A percentile compares a stretch with the other conserved stretches of the same genome.
Evolutionary conservation across 2,797 vertebrate species (phyloP).

Genomic region (Tapera naevia): DNA sequence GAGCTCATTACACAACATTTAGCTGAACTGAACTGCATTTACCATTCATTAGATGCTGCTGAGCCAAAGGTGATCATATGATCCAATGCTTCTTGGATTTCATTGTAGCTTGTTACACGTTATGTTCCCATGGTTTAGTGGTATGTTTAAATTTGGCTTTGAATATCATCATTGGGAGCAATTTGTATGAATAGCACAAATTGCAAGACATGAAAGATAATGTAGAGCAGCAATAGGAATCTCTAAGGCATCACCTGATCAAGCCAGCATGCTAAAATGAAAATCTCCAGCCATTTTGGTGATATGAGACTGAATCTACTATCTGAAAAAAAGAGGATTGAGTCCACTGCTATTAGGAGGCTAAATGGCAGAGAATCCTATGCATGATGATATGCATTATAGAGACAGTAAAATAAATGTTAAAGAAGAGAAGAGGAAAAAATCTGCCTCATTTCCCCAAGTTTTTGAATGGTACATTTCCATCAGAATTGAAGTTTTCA

Average conservation of each 20-base stretch:
- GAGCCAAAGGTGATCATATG: slow-evolving; percentile 12
- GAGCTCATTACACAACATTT: slow-evolving; percentile 65
- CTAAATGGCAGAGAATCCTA: background rate
- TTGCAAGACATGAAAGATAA: slow-evolving; percentile 28
- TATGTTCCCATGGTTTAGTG: slow-evolving; percentile 28
- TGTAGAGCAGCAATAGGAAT: background rate
- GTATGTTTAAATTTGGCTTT: slow-evolving; percentile 60
- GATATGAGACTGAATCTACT: background rate
- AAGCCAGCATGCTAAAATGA: background rate
- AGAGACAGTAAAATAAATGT: background rate
- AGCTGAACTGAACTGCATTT: slow-evolving; percentile 50
- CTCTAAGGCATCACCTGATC: slow-evolving; percentile 22
- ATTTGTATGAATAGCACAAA: slow-evolving; percentile 49
- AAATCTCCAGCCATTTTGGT: background rate
- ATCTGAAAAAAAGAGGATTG: background rate
- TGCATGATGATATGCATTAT: background rate
- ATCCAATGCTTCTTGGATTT: slow-evolving; percentile 24
- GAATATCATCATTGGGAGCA: slow-evolving; percentile 14
- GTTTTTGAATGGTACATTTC: background rate
- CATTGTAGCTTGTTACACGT: background rate
- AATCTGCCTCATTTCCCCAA: background rate
- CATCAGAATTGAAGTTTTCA: background rate
- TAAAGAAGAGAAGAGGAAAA: background rate
- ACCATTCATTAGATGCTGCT: slow-evolving; percentile 47
- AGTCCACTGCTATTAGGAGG: background rate